Evolutionary conservation across 2,797 vertebrate species (phyloP).

Genomic region (Coluber constrictor): DNA sequence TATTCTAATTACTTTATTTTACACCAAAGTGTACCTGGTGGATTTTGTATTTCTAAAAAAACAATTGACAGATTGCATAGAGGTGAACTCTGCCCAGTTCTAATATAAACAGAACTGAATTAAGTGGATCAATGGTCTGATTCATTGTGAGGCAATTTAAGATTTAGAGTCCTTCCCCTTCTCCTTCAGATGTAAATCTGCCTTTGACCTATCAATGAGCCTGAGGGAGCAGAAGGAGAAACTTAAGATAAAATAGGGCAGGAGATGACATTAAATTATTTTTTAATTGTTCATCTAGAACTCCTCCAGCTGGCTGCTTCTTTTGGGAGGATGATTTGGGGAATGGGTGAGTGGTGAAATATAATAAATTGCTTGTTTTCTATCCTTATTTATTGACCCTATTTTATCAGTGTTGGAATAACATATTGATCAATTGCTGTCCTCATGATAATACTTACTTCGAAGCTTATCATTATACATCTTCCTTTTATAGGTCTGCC

Average conservation of each 20-base stretch:
- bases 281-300: neutral
- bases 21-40: neutral
- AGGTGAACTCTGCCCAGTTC: neutral
- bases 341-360: conserved; percentile 1
- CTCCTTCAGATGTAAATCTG: neutral
- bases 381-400: conserved; percentile 15
- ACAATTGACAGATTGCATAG: neutral
- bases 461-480: neutral
- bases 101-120: neutral
- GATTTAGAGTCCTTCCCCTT: neutral
- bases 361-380: conserved; percentile 39
- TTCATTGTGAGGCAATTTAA: neutral
- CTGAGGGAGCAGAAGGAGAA: neutral
- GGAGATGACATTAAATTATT: neutral
- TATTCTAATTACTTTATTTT: neutral
- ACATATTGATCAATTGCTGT: conserved; percentile 48
- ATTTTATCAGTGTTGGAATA: neutral
- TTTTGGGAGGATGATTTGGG: neutral
- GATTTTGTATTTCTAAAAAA: neutral
- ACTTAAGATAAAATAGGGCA: neutral
- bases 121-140: neutral
- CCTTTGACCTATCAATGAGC: neutral
- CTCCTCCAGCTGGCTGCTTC: neutral
- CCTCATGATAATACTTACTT: neutral
- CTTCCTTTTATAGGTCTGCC: neutral